A percentile compares a stretch with the other conserved stretches of the same genome.
These are phyloP conservation scores for Habropoda laboriosa DNA, from an alignment of 1,140 invertebrate genomes.

Conservation along the genomic window DNA sequence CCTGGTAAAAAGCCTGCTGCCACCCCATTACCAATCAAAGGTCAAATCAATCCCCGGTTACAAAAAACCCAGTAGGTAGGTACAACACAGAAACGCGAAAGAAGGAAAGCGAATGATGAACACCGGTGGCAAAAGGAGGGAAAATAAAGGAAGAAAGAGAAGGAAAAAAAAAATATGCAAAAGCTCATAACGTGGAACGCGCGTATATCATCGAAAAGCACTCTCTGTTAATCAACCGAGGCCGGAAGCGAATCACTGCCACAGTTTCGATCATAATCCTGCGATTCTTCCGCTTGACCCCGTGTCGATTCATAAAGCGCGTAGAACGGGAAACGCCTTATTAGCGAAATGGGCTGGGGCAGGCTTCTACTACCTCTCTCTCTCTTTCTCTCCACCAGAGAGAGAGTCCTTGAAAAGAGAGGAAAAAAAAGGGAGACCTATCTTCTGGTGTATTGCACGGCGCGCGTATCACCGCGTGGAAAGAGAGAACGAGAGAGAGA, in stretches of 20 bases:
- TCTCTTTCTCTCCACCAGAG: constrained; percentile 32
- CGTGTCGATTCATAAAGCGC: constrained; percentile 38
- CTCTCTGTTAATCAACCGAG: constrained; percentile 31
- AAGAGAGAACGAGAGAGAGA: constrained; percentile 45
- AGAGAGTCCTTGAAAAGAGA: constrained; percentile 34
- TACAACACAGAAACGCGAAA: neutral
- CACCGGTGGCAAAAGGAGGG: neutral
- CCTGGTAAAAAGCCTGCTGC: neutral
- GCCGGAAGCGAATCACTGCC: constrained; percentile 37
- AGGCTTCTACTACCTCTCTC: too few relatives aligned
- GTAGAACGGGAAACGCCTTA: constrained; percentile 69
- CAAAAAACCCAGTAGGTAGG: neutral
- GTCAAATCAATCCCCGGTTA: constrained; percentile 20
- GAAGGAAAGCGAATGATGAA: neutral
- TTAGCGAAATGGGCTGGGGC: constrained; percentile 70
- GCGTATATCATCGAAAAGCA: neutral
- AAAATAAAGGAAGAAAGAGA: too few relatives aligned
- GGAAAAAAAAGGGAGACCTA: constrained; percentile 13
- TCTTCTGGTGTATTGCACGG: constrained; percentile 55
- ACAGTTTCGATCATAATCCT: constrained; percentile 30
- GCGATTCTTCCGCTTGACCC: constrained; percentile 49
- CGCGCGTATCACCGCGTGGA: constrained; percentile 8
- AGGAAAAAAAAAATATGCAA: neutral
- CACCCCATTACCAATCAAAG: constrained; percentile 44
- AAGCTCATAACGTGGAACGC: constrained; percentile 24